Conservation (phyloP, 92 coral and sea anemone genomes). For the Scolanthus callimorphus region DNA sequence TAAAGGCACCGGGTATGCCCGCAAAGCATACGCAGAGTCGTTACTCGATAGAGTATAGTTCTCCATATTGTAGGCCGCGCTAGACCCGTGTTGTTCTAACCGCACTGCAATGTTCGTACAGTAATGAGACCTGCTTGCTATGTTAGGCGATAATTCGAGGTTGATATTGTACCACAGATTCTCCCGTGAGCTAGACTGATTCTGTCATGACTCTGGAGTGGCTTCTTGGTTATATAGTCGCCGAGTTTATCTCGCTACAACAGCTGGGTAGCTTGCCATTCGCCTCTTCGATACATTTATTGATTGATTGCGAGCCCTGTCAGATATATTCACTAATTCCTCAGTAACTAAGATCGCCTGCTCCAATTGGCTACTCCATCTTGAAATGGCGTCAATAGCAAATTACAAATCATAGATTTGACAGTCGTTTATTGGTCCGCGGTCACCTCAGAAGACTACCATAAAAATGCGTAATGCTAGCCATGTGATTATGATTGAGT, state of each 20-base stretch:
- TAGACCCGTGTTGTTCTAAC: neutral
- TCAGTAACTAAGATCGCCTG: slow-evolving; percentile 2
- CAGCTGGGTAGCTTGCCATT: slow-evolving; percentile 16
- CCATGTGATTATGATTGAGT: too few relatives aligned
- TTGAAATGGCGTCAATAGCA: neutral
- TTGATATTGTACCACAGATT: too few relatives aligned
- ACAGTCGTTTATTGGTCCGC: neutral
- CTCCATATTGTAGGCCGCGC: neutral
- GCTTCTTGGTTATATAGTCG: neutral
- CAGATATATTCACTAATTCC: slow-evolving; percentile 30
- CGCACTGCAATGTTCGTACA: too few relatives aligned
- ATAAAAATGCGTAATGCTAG: too few relatives aligned
- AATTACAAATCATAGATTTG: neutral
- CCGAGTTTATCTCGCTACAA: neutral
- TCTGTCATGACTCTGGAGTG: neutral
- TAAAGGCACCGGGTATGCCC: neutral
- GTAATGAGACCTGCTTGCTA: neutral
- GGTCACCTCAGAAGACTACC: too few relatives aligned
- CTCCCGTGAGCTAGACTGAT: neutral
- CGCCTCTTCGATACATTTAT: slow-evolving; percentile 7
- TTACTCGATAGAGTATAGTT: neutral
- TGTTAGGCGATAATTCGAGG: neutral
- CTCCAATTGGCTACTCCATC: neutral
- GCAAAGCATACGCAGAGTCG: neutral
- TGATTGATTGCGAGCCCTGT: slow-evolving; percentile 16